Evolutionary conservation across 1,140 invertebrate genomes (phyloP).

Genomic region (Latrodectus geometricus): DNA sequence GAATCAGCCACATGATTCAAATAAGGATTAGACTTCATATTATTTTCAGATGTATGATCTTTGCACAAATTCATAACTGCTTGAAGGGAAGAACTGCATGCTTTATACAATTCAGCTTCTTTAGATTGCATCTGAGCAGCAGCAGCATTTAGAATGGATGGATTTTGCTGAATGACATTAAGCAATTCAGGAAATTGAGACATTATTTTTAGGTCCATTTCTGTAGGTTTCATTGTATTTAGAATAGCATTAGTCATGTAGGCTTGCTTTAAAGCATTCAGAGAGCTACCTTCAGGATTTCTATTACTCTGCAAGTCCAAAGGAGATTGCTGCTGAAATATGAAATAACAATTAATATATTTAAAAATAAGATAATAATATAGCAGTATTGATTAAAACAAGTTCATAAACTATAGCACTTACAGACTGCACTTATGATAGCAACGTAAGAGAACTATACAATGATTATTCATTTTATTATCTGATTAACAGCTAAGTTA

Average conservation of each 20-base stretch:
- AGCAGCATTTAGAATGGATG: slow-evolving; percentile 45
- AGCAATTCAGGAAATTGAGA: slow-evolving; percentile 51
- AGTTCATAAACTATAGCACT: too few species aligned
- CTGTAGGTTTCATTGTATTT: slow-evolving; percentile 41
- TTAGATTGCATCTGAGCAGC: slow-evolving; percentile 47
- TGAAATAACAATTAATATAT: background rate
- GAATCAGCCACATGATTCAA: slow-evolving; percentile 9
- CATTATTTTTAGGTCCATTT: slow-evolving; percentile 53
- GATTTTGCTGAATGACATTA: slow-evolving; percentile 49
- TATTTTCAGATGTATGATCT: slow-evolving; percentile 17
- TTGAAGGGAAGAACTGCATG: slow-evolving; percentile 37
- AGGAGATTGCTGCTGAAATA: background rate
- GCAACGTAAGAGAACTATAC: too few species aligned
- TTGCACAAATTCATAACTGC: slow-evolving; percentile 39
- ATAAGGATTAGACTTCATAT: slow-evolving; percentile 6
- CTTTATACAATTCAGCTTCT: slow-evolving; percentile 29
- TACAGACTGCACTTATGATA: too few species aligned
- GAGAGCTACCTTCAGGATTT: slow-evolving; percentile 35
- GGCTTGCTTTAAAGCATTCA: slow-evolving; percentile 51
- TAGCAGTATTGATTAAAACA: too few species aligned
- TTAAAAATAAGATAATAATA: too few species aligned
- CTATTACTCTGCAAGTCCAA: slow-evolving; percentile 31
- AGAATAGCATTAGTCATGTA: slow-evolving; percentile 58
- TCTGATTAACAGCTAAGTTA: too few species aligned
- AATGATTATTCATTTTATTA: too few species aligned